Evolutionary conservation across 2,888 invertebrate genomes (phyloP).

Genomic region (Pollenia angustigena): DNA sequence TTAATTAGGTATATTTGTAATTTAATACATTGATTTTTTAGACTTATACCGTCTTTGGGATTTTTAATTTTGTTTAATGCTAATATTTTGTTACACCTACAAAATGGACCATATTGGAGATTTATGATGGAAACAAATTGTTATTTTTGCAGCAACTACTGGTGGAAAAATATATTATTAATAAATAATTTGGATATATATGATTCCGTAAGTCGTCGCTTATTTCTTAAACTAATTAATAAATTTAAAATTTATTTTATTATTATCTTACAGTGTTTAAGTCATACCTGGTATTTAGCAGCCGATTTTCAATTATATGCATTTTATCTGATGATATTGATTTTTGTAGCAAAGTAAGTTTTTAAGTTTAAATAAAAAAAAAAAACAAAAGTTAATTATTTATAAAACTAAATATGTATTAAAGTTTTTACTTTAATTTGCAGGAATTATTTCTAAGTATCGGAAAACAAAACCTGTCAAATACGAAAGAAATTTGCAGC

Average conservation of each 20-base stretch:
- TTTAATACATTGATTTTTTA: not conserved
- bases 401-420: no score
- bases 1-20: not conserved
- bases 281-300: constrained; percentile 81
- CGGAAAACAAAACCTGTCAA: no score
- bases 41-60: constrained; percentile 78
- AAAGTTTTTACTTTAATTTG: no score
- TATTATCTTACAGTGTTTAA: constrained; percentile 78
- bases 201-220: constrained; percentile 75
- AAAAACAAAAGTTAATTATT: no score
- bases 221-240: no score
- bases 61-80: constrained; percentile 77
- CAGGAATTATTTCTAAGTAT: no score
- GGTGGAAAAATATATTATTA: constrained; percentile 83
- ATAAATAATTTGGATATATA: constrained; percentile 80
- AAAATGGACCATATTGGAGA: constrained; percentile 83
- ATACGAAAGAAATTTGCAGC: no score
- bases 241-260: not conserved
- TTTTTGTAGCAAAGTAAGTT: constrained; percentile 77
- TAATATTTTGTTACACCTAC: constrained; percentile 81
- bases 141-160: constrained; percentile 78
- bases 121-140: constrained; percentile 78
- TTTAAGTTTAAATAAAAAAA: not conserved
- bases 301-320: constrained; percentile 81
- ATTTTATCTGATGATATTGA: constrained; percentile 76